These are phyloP conservation scores for Falco naumanni DNA, from an alignment of 2,797 vertebrate genomes.

Conservation along the genomic window DNA sequence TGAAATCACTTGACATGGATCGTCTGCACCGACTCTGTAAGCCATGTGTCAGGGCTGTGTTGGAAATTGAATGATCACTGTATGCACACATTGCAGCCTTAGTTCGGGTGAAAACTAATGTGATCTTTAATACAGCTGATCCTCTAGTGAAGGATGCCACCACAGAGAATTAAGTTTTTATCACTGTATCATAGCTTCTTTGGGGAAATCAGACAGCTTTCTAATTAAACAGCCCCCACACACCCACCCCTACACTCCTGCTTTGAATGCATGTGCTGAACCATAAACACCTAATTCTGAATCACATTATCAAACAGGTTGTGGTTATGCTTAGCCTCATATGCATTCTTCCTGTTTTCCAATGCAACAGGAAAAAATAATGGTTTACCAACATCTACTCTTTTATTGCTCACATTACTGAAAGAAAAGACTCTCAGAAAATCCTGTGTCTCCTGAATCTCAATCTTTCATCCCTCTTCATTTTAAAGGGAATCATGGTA, in stretches of 20 bases:
- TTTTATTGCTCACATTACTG: neutral
- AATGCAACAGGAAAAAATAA: neutral
- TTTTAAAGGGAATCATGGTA: neutral
- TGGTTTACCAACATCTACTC: neutral
- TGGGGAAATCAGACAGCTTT: neutral
- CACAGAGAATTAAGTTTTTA: neutral
- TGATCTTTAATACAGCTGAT: neutral
- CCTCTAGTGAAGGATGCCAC: neutral
- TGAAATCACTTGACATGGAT: neutral
- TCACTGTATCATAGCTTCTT: neutral
- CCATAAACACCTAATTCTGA: neutral
- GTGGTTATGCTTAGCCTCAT: neutral
- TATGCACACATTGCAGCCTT: accelerated
- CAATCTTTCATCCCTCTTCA: neutral
- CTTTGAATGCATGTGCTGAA: neutral
- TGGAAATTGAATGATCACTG: neutral
- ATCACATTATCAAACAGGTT: neutral
- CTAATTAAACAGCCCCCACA: neutral
- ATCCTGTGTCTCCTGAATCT: neutral
- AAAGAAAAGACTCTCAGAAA: neutral
- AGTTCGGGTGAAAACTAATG: neutral
- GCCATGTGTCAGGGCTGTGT: neutral
- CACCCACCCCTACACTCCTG: neutral
- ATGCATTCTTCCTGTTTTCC: neutral
- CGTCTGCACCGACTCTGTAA: neutral